A percentile compares a stretch with the other conserved stretches of the same genome.
These are phyloP conservation scores for Dinomys branickii DNA, from an alignment of 2,113 vertebrate species.

Conservation along the genomic window DNA sequence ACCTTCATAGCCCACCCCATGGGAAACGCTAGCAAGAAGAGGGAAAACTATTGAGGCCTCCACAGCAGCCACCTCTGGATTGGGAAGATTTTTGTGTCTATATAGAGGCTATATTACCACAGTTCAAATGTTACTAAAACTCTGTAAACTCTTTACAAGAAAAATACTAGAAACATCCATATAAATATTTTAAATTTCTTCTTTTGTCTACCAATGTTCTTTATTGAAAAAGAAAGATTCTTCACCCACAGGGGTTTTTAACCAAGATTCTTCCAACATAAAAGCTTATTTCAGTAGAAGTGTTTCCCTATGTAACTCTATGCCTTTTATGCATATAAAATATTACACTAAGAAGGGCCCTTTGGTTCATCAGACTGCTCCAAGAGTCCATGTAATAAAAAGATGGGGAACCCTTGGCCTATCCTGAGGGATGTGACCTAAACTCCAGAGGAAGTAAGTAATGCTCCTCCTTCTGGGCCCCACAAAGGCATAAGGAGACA, in stretches of 20 bases:
- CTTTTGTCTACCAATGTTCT: background rate
- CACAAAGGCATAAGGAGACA: background rate
- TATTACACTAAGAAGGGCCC: background rate
- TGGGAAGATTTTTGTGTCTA: background rate
- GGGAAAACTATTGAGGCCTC: background rate
- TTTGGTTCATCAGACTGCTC: background rate
- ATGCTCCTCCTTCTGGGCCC: background rate
- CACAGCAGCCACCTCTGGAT: background rate
- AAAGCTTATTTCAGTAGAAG: background rate
- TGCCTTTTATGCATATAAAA: background rate
- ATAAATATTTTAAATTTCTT: constrained; percentile 14
- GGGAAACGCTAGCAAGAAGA: background rate
- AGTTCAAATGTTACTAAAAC: constrained; percentile 47
- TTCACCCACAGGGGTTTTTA: background rate
- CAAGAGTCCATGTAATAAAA: background rate
- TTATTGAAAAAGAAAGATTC: constrained; percentile 27
- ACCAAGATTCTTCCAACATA: background rate
- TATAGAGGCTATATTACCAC: background rate
- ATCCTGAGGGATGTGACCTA: background rate
- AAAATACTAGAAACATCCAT: background rate
- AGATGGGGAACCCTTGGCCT: background rate
- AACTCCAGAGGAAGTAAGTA: background rate
- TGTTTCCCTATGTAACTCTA: background rate
- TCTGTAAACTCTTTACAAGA: constrained; percentile 28
- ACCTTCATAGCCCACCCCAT: background rate